Evolutionary conservation across 2,888 invertebrate species (phyloP).

Genomic region (Melanostoma scalare): DNA sequence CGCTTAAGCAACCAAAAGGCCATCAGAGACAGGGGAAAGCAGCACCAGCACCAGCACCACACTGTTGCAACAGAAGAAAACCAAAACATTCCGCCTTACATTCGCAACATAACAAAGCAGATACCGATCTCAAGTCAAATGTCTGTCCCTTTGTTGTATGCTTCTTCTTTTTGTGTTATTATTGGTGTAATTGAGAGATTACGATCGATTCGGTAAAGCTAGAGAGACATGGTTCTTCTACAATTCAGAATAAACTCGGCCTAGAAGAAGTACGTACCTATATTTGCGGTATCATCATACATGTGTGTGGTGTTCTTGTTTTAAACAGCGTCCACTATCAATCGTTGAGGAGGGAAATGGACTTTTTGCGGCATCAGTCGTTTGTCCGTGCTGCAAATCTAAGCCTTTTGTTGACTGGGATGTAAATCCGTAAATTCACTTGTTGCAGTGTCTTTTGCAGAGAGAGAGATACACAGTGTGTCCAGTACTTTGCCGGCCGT

Average conservation of each 20-base stretch:
- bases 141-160: slow-evolving; percentile 66
- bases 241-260: slow-evolving; percentile 28
- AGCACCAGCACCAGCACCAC: slow-evolving; percentile 8
- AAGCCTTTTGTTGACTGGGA: slow-evolving; percentile 14
- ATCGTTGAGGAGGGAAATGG: slow-evolving; percentile 41
- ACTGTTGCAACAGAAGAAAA: slow-evolving; percentile 11
- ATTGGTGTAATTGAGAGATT: slow-evolving; percentile 72
- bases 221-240: slow-evolving; percentile 28
- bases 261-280: slow-evolving; percentile 30
- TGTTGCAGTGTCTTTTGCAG: slow-evolving; percentile 52
- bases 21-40: slow-evolving; percentile 35
- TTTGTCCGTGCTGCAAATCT: slow-evolving; percentile 47
- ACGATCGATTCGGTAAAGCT: slow-evolving; percentile 54
- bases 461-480: slow-evolving; percentile 21
- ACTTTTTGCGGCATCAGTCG: slow-evolving; percentile 42
- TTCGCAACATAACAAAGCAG: slow-evolving; percentile 72
- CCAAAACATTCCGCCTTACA: slow-evolving; percentile 64
- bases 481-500: slow-evolving; percentile 24
- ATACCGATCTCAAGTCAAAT: slow-evolving; percentile 69
- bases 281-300: slow-evolving; percentile 20
- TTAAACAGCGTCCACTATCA: slow-evolving; percentile 62
- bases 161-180: slow-evolving; percentile 61
- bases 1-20: slow-evolving; percentile 7
- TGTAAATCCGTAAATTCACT: slow-evolving; percentile 62
- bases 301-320: slow-evolving; percentile 21